A percentile compares a stretch with the other conserved stretches of the same genome.
Conservation (phyloP, 1,140 invertebrate species). For the Drosophila repletoides region DNA sequence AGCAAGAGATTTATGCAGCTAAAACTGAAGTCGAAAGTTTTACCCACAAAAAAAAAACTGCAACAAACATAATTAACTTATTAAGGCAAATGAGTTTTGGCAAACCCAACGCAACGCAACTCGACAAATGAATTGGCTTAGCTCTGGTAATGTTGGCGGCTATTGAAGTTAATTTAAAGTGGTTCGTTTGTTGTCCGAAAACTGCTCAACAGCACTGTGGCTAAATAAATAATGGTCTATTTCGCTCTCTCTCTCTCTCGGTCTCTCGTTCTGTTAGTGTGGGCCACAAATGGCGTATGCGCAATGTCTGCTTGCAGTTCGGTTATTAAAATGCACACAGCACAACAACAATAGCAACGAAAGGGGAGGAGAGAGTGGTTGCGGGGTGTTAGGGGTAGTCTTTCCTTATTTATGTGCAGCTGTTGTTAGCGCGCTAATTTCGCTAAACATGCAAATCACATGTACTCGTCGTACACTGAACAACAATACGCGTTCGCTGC, state of each 20-base stretch:
- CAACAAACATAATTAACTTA: conserved; percentile 65
- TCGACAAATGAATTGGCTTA: conserved; percentile 59
- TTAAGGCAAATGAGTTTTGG: conserved; percentile 64
- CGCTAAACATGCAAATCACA: conserved; percentile 78
- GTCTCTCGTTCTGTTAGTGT: conserved; percentile 7
- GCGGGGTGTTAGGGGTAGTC: not conserved
- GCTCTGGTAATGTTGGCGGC: conserved; percentile 33
- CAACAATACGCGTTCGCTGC: conserved; percentile 12
- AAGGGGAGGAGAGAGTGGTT: not conserved
- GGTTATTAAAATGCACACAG: conserved; percentile 64
- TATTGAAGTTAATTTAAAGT: conserved; percentile 75
- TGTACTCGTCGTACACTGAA: conserved; percentile 50
- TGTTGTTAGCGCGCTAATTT: conserved; percentile 79
- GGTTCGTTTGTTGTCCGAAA: conserved; percentile 27
- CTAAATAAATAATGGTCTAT: conserved; percentile 77
- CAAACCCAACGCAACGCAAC: too few species aligned
- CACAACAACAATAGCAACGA: conserved; percentile 25
- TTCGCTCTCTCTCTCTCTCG: conserved; percentile 1
- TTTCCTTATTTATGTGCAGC: conserved; percentile 38
- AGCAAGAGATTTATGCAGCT: conserved; percentile 19
- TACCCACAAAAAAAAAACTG: conserved; percentile 7
- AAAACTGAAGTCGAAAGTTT: conserved; percentile 10
- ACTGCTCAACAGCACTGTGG: conserved; percentile 34
- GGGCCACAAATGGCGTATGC: conserved; percentile 68
- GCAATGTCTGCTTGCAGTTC: conserved; percentile 54